These are phyloP conservation scores for Nibea coibor DNA, from an alignment of 2,113 vertebrate species.

Conservation along the genomic window DNA sequence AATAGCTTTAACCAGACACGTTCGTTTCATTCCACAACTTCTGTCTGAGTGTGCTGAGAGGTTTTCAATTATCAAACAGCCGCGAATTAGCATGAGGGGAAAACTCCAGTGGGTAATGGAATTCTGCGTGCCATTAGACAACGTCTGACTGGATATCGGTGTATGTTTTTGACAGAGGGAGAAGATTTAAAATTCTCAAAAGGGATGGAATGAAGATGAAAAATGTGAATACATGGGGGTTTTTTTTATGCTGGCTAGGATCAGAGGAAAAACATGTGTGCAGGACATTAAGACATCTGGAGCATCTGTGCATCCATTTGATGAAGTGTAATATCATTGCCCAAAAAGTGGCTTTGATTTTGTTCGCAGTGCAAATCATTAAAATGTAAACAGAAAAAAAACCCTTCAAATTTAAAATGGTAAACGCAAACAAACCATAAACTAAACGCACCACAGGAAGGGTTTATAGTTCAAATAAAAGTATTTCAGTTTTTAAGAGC, in stretches of 20 bases:
- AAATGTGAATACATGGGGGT: neutral
- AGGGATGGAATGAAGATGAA: neutral
- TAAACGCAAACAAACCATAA: conserved; percentile 38
- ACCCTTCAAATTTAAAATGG: neutral
- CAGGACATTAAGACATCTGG: neutral
- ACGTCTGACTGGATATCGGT: conserved; percentile 31
- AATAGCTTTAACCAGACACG: conserved; percentile 34
- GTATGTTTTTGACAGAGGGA: conserved; percentile 1
- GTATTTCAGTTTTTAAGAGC: neutral
- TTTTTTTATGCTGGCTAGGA: neutral
- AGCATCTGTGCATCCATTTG: neutral
- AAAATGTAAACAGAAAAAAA: neutral
- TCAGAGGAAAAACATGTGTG: neutral
- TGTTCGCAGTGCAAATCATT: neutral
- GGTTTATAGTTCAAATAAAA: conserved; percentile 24
- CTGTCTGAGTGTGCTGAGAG: conserved; percentile 38
- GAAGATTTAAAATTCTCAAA: neutral
- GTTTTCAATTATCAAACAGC: conserved; percentile 74
- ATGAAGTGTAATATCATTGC: conserved; percentile 12
- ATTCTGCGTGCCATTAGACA: conserved; percentile 44
- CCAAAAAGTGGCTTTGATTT: neutral
- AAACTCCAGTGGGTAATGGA: conserved; percentile 63
- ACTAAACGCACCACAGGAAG: neutral
- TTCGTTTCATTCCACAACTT: conserved; percentile 48
- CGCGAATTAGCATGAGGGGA: conserved; percentile 56